Base-by-base conservation (phyloP, 2,113 vertebrate species). In the Strix uralensis region DNA sequence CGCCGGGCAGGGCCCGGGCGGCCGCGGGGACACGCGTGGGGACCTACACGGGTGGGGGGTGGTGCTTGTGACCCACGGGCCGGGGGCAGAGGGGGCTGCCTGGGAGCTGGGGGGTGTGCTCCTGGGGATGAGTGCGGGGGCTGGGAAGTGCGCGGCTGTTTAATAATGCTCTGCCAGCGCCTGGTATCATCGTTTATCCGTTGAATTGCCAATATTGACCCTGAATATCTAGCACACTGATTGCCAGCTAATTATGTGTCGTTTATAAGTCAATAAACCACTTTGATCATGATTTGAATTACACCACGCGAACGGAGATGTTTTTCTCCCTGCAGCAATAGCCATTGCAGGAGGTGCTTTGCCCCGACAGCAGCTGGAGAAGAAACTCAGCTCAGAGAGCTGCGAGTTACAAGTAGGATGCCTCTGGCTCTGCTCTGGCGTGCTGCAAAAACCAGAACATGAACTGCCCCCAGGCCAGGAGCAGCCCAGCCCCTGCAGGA, bases 41-140 rank as follows among this genome's bases (percentile, higher is more conserved):
- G 20, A 54, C 13, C 15, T 3, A 13, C 13, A 7, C 0, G 0
- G 9, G 6, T 13, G 3, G 36, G 15, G 3, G 40, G 2, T 9
- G 4, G 7, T 18, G n/a, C 13, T 36, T 78, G 44, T 25, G 36
- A 21, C 26, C 54, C 32, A 3, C 1, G 9, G 34, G 9, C 14
- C 1, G 0, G 1, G 7, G 25, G 15, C 17, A 69, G 18, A 34
- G 7, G 8, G 19, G 8, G 5, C 4, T n/a, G 6, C 10, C 11
- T 49, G 44, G 15, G 23, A 11, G 10, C 17, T 10, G 15, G 7
- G 17, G 2, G 2, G 5, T 2, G 1, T 5, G 3, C 26, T 86
- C 21, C 66, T 63, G 19, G 6, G 5, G 11, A 11, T 55, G 30
- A n/a, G 10, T 20, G 16, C 44, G 19, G 46, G 2, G 73, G 4